Evolutionary conservation across 92 coral and sea anemone species (phyloP).

Genomic region (Anthopleura xanthogrammica): DNA sequence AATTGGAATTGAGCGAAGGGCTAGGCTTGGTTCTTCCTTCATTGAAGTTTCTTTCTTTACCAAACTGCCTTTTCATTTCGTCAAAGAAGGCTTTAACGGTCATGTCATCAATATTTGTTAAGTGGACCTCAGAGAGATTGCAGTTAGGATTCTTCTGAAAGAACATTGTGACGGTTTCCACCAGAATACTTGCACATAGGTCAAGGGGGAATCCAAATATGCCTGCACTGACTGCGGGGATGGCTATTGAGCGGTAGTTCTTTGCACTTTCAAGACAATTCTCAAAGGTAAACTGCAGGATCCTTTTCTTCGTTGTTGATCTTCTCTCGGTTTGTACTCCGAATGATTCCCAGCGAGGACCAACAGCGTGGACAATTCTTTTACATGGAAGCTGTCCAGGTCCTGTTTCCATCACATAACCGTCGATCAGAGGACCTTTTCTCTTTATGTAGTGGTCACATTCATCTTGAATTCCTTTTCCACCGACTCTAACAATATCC

Average conservation of each 20-base stretch:
- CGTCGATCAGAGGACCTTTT: conserved; percentile 19
- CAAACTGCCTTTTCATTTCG: conserved; percentile 48
- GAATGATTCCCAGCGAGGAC: conserved; percentile 47
- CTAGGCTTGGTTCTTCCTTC: neutral
- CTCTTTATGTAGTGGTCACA: conserved; percentile 15
- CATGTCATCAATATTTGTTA: conserved; percentile 46
- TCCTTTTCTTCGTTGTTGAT: conserved; percentile 18
- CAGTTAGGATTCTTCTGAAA: conserved; percentile 32
- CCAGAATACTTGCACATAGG: conserved; percentile 49
- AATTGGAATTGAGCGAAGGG: neutral
- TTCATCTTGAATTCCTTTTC: conserved; percentile 48
- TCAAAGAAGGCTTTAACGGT: conserved; percentile 39
- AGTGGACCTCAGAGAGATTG: conserved; percentile 58
- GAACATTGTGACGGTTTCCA: conserved; percentile 42
- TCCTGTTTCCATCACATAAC: conserved; percentile 35
- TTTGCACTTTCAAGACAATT: conserved; percentile 41
- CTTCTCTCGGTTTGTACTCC: neutral
- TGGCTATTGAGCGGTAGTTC: conserved; percentile 39
- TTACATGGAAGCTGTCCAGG: conserved; percentile 65
- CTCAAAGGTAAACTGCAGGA: conserved; percentile 28
- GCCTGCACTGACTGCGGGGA: conserved; percentile 77
- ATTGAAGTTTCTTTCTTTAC: conserved; percentile 12
- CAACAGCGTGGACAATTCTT: conserved; percentile 64
- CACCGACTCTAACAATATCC: conserved; percentile 53
- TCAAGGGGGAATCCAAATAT: conserved; percentile 67